Conservation (phyloP, 2,797 vertebrate genomes). For the Nasua narica region DNA sequence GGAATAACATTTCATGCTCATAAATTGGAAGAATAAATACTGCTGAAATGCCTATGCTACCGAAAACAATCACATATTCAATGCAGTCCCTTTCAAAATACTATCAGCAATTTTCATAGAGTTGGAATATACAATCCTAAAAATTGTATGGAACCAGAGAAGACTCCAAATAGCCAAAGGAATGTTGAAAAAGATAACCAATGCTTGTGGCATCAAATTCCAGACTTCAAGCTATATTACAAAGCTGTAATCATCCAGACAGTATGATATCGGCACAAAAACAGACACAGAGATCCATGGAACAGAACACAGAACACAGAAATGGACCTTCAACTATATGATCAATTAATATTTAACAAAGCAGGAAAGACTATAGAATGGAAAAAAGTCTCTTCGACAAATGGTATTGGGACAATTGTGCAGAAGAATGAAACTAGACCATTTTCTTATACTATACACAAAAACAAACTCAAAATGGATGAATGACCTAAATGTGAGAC, state of each 20-base stretch:
- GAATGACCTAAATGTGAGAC: too few relatives aligned
- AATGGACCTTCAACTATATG: neutral
- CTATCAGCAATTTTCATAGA: neutral
- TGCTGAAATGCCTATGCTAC: neutral
- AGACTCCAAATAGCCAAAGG: neutral
- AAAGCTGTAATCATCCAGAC: neutral
- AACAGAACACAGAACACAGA: neutral
- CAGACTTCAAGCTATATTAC: neutral
- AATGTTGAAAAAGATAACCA: neutral
- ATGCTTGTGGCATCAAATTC: neutral
- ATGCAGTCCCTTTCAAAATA: neutral
- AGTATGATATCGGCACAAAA: neutral
- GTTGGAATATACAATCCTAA: neutral
- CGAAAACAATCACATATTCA: neutral
- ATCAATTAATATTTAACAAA: neutral
- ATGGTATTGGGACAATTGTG: neutral
- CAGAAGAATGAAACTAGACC: neutral
- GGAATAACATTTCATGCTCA: neutral
- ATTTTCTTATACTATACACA: neutral
- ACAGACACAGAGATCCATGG: neutral
- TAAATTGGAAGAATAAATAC: neutral
- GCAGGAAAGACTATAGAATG: neutral
- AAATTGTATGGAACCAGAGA: neutral
- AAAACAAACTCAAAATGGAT: too few relatives aligned
- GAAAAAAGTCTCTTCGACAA: neutral